phyloP scores from a whole-genome alignment of 2,888 invertebrate species.

The Pardosa pseudoannulata region DNA sequence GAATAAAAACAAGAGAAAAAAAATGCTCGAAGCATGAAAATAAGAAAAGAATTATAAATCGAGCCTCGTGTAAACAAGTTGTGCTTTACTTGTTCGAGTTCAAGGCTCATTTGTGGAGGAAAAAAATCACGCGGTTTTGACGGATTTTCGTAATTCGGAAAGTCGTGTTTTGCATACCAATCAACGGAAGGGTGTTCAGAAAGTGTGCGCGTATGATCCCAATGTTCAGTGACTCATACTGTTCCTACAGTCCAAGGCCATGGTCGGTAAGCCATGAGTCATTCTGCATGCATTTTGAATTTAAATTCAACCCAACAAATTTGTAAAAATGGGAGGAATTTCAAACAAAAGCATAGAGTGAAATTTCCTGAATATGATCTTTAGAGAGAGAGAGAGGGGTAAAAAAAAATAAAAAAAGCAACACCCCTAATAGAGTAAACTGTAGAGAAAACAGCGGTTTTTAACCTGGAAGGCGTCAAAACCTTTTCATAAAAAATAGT shows the following conservation, averaged over 20 bases:
- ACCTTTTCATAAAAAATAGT: too few relatives aligned
- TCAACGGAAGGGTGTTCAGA: conserved; percentile 7
- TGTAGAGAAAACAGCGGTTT: too few relatives aligned
- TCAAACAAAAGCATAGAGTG: too few relatives aligned
- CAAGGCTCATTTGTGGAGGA: conserved; percentile 62
- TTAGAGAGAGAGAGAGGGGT: too few relatives aligned
- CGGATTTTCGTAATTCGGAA: conserved; percentile 48
- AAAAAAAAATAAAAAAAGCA: too few relatives aligned
- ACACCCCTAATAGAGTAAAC: too few relatives aligned
- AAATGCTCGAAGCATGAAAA: neutral
- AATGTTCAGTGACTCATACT: conserved; percentile 13
- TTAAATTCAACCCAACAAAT: too few relatives aligned
- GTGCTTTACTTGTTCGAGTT: conserved; percentile 41
- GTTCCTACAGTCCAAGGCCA: conserved; percentile 9
- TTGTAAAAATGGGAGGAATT: too few relatives aligned
- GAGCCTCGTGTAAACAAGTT: conserved; percentile 66
- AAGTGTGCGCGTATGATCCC: neutral
- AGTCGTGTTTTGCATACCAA: conserved; percentile 50
- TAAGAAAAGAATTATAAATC: conserved; percentile 52
- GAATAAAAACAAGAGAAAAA: neutral
- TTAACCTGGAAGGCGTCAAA: too few relatives aligned
- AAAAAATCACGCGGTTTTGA: conserved; percentile 10
- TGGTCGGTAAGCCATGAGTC: neutral
- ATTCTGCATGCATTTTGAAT: neutral
- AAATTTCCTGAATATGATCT: too few relatives aligned